These are phyloP conservation scores for Pomatorhinus ruficollis DNA, from an alignment of 2,113 vertebrate genomes.

Conservation along the genomic window DNA sequence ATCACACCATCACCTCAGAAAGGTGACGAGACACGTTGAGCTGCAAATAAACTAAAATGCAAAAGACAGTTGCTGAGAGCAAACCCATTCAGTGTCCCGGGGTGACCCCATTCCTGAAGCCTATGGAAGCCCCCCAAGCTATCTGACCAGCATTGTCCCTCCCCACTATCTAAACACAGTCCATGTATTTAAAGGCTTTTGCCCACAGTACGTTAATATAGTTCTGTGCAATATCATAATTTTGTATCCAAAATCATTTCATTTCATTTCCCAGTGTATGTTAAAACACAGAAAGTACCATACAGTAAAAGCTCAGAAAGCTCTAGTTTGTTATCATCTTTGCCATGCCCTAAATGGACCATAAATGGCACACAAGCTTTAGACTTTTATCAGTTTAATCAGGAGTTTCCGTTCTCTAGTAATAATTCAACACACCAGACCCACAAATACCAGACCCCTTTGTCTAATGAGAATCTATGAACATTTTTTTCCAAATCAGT, in stretches of 20 bases:
- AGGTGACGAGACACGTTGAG: not conserved
- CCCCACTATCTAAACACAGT: not conserved
- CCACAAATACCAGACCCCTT: not conserved
- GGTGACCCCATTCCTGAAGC: not conserved
- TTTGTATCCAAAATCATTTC: not conserved
- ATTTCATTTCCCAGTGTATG: not conserved
- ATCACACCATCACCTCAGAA: not conserved
- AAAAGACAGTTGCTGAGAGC: not conserved
- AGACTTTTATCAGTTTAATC: not conserved
- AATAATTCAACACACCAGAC: not conserved
- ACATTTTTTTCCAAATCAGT: not conserved
- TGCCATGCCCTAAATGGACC: not conserved
- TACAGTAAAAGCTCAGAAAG: not conserved
- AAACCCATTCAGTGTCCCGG: not conserved
- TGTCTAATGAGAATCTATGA: not conserved
- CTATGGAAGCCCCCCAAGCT: not conserved
- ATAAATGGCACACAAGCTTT: not conserved
- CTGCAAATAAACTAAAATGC: not conserved
- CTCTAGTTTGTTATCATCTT: not conserved
- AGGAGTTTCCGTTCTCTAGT: not conserved
- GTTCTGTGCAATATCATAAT: not conserved
- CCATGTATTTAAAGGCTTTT: not conserved
- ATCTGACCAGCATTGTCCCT: not conserved
- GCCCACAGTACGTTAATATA: not conserved
- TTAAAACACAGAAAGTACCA: not conserved